Base-by-base conservation (phyloP, 2,113 vertebrate species). In the Hypomesus transpacificus region DNA sequence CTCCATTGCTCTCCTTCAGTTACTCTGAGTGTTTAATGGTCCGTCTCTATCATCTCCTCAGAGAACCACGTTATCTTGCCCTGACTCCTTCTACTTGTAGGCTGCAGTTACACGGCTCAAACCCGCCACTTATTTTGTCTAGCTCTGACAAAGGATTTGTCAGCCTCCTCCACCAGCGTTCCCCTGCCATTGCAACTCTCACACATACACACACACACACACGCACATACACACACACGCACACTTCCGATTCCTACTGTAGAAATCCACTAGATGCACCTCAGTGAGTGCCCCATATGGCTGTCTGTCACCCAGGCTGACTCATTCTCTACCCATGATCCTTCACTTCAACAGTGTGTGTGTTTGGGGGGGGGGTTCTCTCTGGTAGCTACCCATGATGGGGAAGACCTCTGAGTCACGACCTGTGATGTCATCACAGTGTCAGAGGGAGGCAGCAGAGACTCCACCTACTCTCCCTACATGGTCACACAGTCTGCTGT, bases 371-470 rank as follows among this genome's bases (percentile, higher is more conserved):
- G 53, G 53, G 58, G 14, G 58, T 60, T 24, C 58, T 24, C 22
- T n/a, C n/a, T 68, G 71, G 68, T 61, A 67, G 66, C 24, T 24
- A 1, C 57, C 17, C 13, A 39, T 16, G 65, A 62, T 4, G 74
- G 77, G 78, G 77, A 73, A 86, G 63, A 83, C 77, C 52, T 80
- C 78, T 86, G 84, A 89, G 73, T 89, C 86, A 88, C 78, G 31
- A 71, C 53, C 18, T 76, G 46, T 85, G 80, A 80, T 71, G 57
- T 80, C 78, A 82, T 34, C 68, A 52, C 0, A 60, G 69, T 65
- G 21, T 75, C 58, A 54, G 0, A 24, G 52, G 68, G 26, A 34
- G 17, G 26, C 21, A 52, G 66, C 74, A 65, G 69, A 51, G 69
- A 65, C 69, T 76, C 79, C 69, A 11, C 54, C 60, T 64, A 68